These are phyloP conservation scores for Lucilia sericata DNA, from an alignment of 1,140 invertebrate species.

Conservation along the genomic window DNA sequence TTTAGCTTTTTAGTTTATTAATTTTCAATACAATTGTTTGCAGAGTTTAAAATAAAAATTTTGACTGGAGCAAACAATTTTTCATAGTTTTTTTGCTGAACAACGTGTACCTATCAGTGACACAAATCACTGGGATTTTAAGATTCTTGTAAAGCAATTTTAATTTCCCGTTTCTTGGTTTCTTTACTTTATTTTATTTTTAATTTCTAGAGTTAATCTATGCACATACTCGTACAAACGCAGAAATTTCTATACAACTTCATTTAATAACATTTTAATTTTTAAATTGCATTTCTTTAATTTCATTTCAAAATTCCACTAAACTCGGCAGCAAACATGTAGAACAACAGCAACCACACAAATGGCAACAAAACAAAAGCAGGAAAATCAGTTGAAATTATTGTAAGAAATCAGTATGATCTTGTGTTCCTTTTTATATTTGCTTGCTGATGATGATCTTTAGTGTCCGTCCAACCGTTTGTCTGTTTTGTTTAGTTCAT, in stretches of 20 bases:
- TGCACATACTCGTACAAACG: no score
- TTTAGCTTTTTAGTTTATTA: no score
- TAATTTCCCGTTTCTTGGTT: not conserved
- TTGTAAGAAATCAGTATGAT: not conserved
- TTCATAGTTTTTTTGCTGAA: no score
- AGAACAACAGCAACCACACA: no score
- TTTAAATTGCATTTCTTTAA: constrained; percentile 17
- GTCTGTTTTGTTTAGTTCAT: not conserved
- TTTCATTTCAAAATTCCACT: not conserved
- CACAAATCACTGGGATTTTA: no score
- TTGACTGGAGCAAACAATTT: no score
- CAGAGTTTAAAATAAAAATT: no score
- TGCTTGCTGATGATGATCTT: no score
- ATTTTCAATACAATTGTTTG: no score
- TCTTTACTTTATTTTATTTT: not conserved
- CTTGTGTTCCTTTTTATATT: not conserved
- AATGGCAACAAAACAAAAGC: no score
- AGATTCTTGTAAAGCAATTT: not conserved
- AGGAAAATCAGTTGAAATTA: no score
- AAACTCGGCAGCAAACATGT: not conserved
- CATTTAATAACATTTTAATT: constrained; percentile 27
- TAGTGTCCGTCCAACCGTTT: not conserved
- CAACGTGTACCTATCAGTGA: no score
- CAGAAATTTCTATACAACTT: not conserved
- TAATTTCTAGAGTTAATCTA: not conserved